These are phyloP conservation scores for Eupsilia transversa DNA, from an alignment of 2,888 invertebrate genomes.

Conservation along the genomic window DNA sequence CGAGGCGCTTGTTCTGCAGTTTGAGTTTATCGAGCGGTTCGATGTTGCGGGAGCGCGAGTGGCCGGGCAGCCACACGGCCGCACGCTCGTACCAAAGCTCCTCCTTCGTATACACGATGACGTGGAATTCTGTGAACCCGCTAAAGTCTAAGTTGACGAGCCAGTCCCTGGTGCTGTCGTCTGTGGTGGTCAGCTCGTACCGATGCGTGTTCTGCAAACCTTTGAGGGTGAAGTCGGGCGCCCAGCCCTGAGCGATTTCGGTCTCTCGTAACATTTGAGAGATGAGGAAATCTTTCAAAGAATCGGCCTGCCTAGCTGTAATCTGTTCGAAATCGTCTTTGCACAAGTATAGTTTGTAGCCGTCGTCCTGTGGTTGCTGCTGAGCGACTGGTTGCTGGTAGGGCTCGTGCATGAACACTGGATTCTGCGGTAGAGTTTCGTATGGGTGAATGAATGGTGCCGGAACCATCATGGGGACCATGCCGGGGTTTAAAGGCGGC, in stretches of 20 bases:
- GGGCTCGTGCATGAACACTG: conserved; percentile 19
- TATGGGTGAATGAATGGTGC: conserved; percentile 55
- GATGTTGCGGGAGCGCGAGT: conserved; percentile 78
- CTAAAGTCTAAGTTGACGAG: conserved; percentile 80
- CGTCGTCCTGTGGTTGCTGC: conserved; percentile 45
- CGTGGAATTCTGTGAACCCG: conserved; percentile 76
- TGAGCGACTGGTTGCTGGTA: conserved; percentile 20
- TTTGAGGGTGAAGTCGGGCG: conserved; percentile 81
- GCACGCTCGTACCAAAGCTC: conserved; percentile 87
- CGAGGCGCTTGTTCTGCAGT: conserved; percentile 80
- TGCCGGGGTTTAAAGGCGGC: conserved; percentile 44
- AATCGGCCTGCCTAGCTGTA: conserved; percentile 73
- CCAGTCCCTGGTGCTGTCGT: conserved; percentile 81
- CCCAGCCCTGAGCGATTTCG: conserved; percentile 74
- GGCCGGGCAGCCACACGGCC: conserved; percentile 86
- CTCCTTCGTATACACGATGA: conserved; percentile 83
- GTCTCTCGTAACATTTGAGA: conserved; percentile 77
- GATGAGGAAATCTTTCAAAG: conserved; percentile 79
- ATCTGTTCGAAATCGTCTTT: conserved; percentile 83
- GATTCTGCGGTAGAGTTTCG: conserved; percentile 43
- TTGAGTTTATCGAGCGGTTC: conserved; percentile 82
- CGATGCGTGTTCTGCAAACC: conserved; percentile 79
- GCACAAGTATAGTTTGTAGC: conserved; percentile 79
- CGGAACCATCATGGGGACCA: conserved; percentile 63
- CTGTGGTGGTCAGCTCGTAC: conserved; percentile 80